phyloP scores from a whole-genome alignment of 2,113 vertebrate species.

The Apaloderma vittatum region DNA sequence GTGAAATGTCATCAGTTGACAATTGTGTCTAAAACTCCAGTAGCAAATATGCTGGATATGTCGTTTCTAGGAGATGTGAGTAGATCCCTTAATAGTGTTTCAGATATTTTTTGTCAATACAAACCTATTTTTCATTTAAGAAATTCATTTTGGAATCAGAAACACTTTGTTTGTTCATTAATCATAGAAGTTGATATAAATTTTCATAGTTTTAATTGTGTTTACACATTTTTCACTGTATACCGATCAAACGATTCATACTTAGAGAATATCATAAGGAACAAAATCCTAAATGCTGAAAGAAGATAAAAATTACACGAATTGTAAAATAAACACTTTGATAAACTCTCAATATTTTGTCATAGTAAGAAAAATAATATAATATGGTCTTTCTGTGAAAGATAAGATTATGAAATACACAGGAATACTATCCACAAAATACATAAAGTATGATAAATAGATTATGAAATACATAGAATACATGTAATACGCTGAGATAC shows the following conservation, averaged over 20 bases:
- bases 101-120: background rate
- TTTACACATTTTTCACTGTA: background rate
- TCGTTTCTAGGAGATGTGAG: background rate
- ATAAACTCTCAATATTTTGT: background rate
- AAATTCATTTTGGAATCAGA: background rate
- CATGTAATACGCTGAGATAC: background rate
- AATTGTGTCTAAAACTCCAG: background rate
- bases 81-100: background rate
- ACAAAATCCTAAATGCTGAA: background rate
- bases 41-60: background rate
- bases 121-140: background rate
- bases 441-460: background rate
- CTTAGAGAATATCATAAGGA: rapidly evolving
- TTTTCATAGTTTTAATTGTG: background rate
- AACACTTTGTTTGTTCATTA: background rate
- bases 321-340: background rate
- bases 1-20: background rate
- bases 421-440: background rate
- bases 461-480: background rate
- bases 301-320: background rate
- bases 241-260: background rate
- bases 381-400: background rate
- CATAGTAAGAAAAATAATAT: background rate
- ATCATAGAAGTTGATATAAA: background rate
- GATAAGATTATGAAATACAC: background rate